Evolutionary conservation across 1,140 invertebrate genomes (phyloP), one percentile per base, ranked within the genome.

Genomic region (Drosophila varians): DNA sequence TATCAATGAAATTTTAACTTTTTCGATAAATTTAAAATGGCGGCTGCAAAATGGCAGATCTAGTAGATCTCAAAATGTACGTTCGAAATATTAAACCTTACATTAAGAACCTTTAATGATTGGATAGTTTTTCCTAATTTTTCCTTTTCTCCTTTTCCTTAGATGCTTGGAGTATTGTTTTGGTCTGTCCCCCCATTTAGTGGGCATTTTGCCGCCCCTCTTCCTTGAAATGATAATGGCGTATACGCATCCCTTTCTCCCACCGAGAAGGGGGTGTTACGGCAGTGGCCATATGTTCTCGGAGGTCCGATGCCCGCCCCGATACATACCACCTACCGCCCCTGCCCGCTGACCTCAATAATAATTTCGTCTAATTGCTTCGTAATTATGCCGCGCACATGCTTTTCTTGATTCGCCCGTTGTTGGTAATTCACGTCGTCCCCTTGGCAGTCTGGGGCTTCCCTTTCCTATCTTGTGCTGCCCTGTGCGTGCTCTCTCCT

Each of bases 291-390:
- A 84, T 84, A 86, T 86, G 80, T 75, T 79, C 57, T 42, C 11
- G 25, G 26, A 25, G 45, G 46, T 23, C 46, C 38, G 26, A 56
- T 57, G 45, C 34, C 45, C 47, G 4, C 45, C 57, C 57, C 36
- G 19, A 47, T 48, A 51, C 46, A 11, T 4, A n/a, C 28, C 31
- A 16, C 31, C 42, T 8, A 8, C 36, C 19, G 14, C 58, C 38
- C 31, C 38, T 3, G 7, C 11, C 47, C 57, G 40, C 73, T 80
- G 82, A 86, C 80, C 80, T 87, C 62, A 74, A 80, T 86, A 87
- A 86, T 86, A 87, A 87, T 86, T 80, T 87, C 82, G 76, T 87
- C 82, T 86, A 86, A 86, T 86, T 86, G 82, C 80, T 86, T 87
- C 82, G 80, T 86, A 87, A 86, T 86, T 86, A 86, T 86, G 80